These are phyloP conservation scores for Cossypha niveicapilla DNA, from an alignment of 2,797 vertebrate genomes.

Conservation along the genomic window DNA sequence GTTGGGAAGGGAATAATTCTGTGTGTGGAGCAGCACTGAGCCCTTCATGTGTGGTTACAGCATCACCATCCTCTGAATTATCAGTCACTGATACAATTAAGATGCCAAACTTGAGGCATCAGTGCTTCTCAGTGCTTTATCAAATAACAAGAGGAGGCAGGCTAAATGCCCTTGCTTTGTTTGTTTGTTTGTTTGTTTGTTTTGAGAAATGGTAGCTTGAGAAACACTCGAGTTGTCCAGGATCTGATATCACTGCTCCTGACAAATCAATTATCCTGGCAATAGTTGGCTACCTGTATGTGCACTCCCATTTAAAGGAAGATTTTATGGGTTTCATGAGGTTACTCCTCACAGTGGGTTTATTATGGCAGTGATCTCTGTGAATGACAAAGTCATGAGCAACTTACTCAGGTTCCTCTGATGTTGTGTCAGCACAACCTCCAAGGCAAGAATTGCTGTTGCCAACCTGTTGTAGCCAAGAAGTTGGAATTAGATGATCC, in stretches of 20 bases:
- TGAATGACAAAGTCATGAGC: neutral
- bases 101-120: neutral
- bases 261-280: neutral
- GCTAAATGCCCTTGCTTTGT: neutral
- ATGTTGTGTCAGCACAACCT: neutral
- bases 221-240: neutral
- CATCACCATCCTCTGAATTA: too few species aligned
- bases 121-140: neutral
- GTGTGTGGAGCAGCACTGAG: neutral
- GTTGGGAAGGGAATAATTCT: neutral
- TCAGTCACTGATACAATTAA: neutral
- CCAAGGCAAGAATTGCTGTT: neutral
- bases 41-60: rapidly evolving
- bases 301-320: neutral
- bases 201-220: neutral
- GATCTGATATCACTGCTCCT: neutral
- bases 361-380: rapidly evolving
- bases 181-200: neutral
- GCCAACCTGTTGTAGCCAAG: neutral
- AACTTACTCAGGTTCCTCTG: neutral
- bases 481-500: too few species aligned
- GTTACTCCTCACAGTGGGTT: neutral
- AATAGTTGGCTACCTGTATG: neutral
- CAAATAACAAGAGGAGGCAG: neutral
- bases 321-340: neutral